Evolutionary conservation across 2,888 invertebrate genomes (phyloP), one percentile per base, ranked within the genome.

Genomic region (Ochlodes sylvanus): DNA sequence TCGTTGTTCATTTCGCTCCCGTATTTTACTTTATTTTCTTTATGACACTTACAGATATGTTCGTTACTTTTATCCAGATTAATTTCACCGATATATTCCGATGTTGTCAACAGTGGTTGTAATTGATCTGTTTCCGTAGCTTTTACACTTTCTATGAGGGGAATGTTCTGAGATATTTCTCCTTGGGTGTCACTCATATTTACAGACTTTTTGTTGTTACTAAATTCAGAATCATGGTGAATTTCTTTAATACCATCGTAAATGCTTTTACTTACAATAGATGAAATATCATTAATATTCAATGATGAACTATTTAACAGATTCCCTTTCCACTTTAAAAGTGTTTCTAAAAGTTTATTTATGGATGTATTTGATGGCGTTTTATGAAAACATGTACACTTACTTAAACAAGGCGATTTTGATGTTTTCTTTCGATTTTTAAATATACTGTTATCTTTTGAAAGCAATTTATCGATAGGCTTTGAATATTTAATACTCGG

Each of bases 281-380:
- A 15, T 44, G 32, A 0, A 34, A 47, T 7, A 14, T 12, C 21
- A 52, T 27, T 55, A 6, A 21, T 17, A 6, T 62, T 68, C 5
- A 56, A 27, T 63, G 32, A 14, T 17, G 68, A 44, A 19, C 21
- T 41, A 41, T 57, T 64, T 52, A 60, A 67, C 14, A 72, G 62
- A 21, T 70, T 69, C 14, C 65, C 70, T 55, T 74, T 75, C 70
- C 71, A 73, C 42, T 71, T 75, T 68, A 64, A 68, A 63, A 91
- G 82, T 14, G 77, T 84, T 63, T 84, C 78, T 57, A 92, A 77
- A 63, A 92, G 78, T 69, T 82, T 82, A 72, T 92, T 85, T 69
- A 92, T 82, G 4, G 92, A 92, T 47, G 84, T 83, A 67, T 80
- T 87, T 56, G 92, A 92, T 42, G 92, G 92, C 6, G 78, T 69